Conservation (phyloP, 1,140 invertebrate species). For the Carposina sasakii region DNA sequence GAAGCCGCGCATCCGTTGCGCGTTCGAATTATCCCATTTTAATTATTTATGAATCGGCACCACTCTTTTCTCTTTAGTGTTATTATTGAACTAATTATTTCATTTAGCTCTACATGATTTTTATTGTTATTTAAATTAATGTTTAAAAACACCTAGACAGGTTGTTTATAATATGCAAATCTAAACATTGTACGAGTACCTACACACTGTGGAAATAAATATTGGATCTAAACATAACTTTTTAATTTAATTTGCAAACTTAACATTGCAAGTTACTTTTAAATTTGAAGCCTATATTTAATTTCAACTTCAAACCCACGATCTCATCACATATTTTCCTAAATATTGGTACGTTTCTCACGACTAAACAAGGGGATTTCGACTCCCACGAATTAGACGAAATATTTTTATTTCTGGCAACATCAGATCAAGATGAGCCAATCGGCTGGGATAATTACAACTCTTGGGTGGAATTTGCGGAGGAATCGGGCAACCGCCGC, state of each 20-base stretch:
- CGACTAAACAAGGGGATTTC: conserved; percentile 18
- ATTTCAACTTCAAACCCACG: too few relatives aligned
- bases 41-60: conserved; percentile 53
- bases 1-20: conserved; percentile 57
- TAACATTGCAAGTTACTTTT: too few relatives aligned
- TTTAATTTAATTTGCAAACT: too few relatives aligned
- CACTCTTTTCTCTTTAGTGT: conserved; percentile 27
- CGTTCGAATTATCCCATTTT: conserved; percentile 63
- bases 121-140: too few relatives aligned
- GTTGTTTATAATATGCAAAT: too few relatives aligned
- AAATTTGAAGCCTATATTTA: too few relatives aligned
- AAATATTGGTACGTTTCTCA: conserved; percentile 39
- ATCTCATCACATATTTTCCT: neutral
- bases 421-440: conserved; percentile 48
- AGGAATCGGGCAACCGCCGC: conserved; percentile 37
- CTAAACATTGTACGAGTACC: too few relatives aligned
- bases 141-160: too few relatives aligned
- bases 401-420: conserved; percentile 51
- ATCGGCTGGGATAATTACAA: conserved; percentile 60
- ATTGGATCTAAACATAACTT: too few relatives aligned
- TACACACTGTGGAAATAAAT: too few relatives aligned
- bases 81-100: conserved; percentile 32
- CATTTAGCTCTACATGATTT: too few relatives aligned
- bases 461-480: conserved; percentile 47
- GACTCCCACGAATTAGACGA: conserved; percentile 59